Base-by-base conservation (phyloP, 2,113 vertebrate genomes). In the Callithrix jacchus region DNA sequence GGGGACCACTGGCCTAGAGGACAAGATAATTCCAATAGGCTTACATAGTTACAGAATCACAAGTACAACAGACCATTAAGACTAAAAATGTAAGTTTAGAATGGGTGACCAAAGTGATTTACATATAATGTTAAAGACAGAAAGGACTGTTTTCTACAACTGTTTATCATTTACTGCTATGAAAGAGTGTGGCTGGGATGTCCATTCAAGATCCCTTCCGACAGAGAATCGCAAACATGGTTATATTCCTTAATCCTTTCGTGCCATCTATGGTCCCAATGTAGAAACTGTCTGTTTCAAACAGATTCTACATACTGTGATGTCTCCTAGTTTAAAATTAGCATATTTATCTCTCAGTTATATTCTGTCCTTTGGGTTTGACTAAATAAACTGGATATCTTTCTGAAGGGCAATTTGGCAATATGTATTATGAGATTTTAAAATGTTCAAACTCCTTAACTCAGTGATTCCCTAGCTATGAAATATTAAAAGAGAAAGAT, bases 201-300 rank as follows among this genome's bases (percentile, higher is more conserved):
- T 37, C 35, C 25, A 27, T 40, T 94, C 40, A 79, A 30, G 61
- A 76, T 85, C 73, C 45, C 58, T 97, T 77, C 47, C 37, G 77
- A 45, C 1, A 23, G 21, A n/a, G 18, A 37, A 45, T 35, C 12
- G 27, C 80, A 58, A 80, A 52, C n/a, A 20, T 47, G 30, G 4
- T 49, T 86, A 27, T 27, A 45, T 77, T 87, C 30, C 42, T 76
- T 76, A 90, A 76, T 89, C 83, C 88, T 95, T 47, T 97, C 89
- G 83, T 93, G 96, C 97, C 97, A 95, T 84, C 97, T 97, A 94
- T 82, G 37, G 97, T 94, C 76, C 13, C 21, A 96, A 80, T 27
- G 45, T 56, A 81, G 93, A 84, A 97, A 94, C 14, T 73, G 84
- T 91, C 85, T 16, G 8, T 64, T 90, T 82, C 61, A 89, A 80